phyloP scores from a whole-genome alignment of 2,113 vertebrate species.

The Equus quagga region DNA sequence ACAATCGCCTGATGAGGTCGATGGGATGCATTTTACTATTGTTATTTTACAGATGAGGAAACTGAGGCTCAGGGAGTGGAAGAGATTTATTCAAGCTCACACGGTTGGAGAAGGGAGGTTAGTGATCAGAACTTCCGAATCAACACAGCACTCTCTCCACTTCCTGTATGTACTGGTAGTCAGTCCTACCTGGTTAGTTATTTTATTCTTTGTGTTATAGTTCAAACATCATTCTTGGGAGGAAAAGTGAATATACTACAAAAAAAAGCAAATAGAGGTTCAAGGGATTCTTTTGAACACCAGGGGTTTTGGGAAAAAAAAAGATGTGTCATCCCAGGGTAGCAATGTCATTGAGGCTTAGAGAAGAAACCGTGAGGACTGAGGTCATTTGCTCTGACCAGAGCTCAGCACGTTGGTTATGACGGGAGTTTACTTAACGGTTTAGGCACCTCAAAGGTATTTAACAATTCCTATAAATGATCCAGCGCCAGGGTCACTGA shows the following conservation, averaged over 20 bases:
- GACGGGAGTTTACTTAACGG: background rate
- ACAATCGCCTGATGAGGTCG: background rate
- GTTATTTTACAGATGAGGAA: slow-evolving; percentile 18
- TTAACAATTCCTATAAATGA: background rate
- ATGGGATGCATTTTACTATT: background rate
- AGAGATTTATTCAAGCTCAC: background rate
- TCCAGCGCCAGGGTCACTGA: background rate
- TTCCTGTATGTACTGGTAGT: background rate
- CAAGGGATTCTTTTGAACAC: background rate
- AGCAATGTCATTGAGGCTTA: background rate
- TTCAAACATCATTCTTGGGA: background rate
- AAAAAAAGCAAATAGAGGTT: background rate
- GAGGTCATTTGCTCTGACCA: background rate
- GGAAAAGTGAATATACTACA: background rate
- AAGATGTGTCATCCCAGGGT: background rate
- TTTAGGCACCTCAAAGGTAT: slow-evolving; percentile 18
- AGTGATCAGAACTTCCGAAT: background rate
- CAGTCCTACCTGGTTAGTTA: background rate
- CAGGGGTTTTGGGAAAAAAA: background rate
- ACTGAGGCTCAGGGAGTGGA: background rate
- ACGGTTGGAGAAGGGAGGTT: background rate
- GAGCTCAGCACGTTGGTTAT: background rate
- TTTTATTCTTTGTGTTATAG: background rate
- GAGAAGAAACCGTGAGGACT: background rate
- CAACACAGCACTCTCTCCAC: background rate